These are phyloP conservation scores for Eulimnadia texana DNA, from an alignment of 1,140 invertebrate genomes.

Conservation along the genomic window DNA sequence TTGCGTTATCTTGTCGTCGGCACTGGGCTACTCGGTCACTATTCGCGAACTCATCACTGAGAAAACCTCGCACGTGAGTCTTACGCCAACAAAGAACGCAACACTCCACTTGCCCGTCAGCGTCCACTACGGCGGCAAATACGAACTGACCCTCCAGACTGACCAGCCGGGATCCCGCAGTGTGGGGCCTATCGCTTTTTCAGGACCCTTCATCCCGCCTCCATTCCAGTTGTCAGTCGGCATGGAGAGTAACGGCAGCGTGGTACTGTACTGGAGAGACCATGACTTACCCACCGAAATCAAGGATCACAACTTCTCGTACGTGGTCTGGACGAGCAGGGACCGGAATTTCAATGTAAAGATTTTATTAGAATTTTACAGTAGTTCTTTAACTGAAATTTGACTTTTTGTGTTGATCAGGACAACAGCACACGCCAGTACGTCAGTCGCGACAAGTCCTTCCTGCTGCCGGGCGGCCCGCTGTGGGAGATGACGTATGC, in stretches of 20 bases:
- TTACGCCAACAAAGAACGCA: conserved; percentile 26
- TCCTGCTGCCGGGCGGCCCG: neutral
- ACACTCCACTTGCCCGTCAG: conserved; percentile 27
- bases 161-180: neutral
- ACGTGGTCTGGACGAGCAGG: conserved; percentile 7
- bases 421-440: conserved; percentile 4
- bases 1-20: conserved; percentile 17
- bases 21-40: conserved; percentile 26
- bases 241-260: neutral
- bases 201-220: conserved; percentile 40
- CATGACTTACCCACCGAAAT: conserved; percentile 4
- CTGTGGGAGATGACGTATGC: conserved; percentile 31
- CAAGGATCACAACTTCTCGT: neutral
- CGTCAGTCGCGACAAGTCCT: neutral
- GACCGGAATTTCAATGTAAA: conserved; percentile 19
- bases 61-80: neutral
- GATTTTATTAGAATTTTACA: neutral
- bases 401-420: neutral
- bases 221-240: conserved; percentile 44
- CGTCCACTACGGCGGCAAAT: conserved; percentile 45
- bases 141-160: conserved; percentile 24
- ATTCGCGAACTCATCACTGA: conserved; percentile 11
- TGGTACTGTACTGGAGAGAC: conserved; percentile 5
- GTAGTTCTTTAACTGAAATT: neutral
- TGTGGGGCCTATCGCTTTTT: conserved; percentile 25